phyloP scores from a whole-genome alignment of 2,888 invertebrate species.

The Cremastinae sp. region DNA sequence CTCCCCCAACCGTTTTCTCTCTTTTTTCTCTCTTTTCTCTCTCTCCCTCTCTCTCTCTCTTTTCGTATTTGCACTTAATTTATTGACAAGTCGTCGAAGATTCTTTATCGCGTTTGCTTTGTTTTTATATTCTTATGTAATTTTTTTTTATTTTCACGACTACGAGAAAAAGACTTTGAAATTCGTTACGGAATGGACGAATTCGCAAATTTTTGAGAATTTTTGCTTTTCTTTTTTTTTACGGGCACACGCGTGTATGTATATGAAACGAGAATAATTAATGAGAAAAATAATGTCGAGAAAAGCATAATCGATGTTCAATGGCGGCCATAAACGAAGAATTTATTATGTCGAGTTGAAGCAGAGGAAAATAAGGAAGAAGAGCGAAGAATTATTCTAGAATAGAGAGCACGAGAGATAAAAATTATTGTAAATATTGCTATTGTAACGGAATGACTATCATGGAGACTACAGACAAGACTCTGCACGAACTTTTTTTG shows the following conservation, averaged over 20 bases:
- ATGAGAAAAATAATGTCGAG: conserved; percentile 4
- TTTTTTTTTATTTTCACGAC: conserved; percentile 21
- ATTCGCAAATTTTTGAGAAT: conserved; percentile 43
- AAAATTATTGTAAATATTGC: conserved; percentile 58
- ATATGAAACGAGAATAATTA: conserved; percentile 2
- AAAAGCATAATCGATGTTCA: conserved; percentile 52
- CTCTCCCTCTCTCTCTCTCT: conserved; percentile 53
- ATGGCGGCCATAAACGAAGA: conserved; percentile 52
- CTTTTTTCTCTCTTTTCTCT: conserved; percentile 47
- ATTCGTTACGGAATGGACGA: conserved; percentile 33
- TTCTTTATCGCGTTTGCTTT: conserved; percentile 26
- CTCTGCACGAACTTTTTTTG: conserved; percentile 50
- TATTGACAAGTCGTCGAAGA: conserved; percentile 62
- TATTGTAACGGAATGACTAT: conserved; percentile 38
- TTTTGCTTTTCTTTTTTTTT: conserved; percentile 9
- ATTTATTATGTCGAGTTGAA: conserved; percentile 42
- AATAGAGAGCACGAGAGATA: conserved; percentile 46
- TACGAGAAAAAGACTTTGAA: conserved; percentile 45
- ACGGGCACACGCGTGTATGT: conserved; percentile 7
- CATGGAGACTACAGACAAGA: conserved; percentile 41
- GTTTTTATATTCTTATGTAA: conserved; percentile 20
- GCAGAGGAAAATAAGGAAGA: conserved; percentile 36
- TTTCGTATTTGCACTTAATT: conserved; percentile 62
- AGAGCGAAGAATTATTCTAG: conserved; percentile 52
- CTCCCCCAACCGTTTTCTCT: no score